These are phyloP conservation scores for Dasyprocta punctata DNA, from an alignment of 2,113 vertebrate species.

Conservation along the genomic window DNA sequence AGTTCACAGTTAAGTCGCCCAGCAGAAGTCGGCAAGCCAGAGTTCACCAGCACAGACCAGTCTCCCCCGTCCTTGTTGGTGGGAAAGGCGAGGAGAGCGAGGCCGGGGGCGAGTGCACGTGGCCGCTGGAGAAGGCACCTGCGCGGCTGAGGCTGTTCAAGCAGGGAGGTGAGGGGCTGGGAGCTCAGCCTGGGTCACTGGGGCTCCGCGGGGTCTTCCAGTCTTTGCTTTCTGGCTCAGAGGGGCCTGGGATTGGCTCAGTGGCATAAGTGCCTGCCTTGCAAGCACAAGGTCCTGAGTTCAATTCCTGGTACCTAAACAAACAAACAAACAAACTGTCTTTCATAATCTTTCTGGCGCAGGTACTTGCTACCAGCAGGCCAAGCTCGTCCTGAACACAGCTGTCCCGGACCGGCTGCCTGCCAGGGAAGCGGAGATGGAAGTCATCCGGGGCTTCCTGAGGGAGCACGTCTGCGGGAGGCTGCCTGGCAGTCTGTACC, in stretches of 20 bases:
- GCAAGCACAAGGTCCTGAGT: too few relatives aligned
- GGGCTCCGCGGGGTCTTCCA: neutral
- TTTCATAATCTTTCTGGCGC: neutral
- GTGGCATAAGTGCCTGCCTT: too few relatives aligned
- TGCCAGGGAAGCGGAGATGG: slow-evolving; percentile 89
- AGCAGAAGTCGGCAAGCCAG: slow-evolving; percentile 60
- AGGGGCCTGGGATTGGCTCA: too few relatives aligned
- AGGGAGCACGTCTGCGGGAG: slow-evolving; percentile 84
- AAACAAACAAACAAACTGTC: too few relatives aligned
- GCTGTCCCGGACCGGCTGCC: slow-evolving; percentile 91
- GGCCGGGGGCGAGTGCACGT: neutral
- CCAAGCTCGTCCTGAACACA: slow-evolving; percentile 92
- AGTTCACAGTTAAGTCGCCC: slow-evolving; percentile 64
- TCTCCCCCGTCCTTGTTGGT: fast-evolving
- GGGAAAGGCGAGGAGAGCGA: slow-evolving; percentile 79
- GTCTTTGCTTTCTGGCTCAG: slow-evolving; percentile 79
- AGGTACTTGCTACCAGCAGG: slow-evolving; percentile 91
- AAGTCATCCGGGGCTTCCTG: slow-evolving; percentile 89
- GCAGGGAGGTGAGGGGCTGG: slow-evolving; percentile 87
- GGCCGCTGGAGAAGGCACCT: slow-evolving; percentile 24
- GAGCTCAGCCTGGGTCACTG: neutral
- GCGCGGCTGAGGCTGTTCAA: slow-evolving; percentile 83
- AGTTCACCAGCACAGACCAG: neutral
- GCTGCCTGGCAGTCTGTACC: slow-evolving; percentile 93
- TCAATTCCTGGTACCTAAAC: too few relatives aligned